Percentiles rank a stretch among this genome's conserved stretches.
These are phyloP conservation scores for Psylliodes chrysocephalus DNA, from an alignment of 2,888 invertebrate genomes.

Conservation along the genomic window DNA sequence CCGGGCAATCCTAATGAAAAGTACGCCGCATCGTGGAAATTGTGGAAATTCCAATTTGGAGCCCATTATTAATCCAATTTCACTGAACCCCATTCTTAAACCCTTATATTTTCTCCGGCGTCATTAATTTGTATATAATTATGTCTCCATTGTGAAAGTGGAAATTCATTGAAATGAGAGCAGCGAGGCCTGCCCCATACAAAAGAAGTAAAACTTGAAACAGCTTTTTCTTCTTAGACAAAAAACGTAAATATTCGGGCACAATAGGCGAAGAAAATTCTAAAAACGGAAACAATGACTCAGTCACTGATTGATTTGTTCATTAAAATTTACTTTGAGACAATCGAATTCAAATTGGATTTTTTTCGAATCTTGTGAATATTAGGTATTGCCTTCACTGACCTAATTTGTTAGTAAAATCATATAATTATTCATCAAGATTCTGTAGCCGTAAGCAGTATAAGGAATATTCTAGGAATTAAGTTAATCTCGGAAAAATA, in stretches of 20 bases:
- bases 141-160: conserved; percentile 38
- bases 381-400: too few relatives aligned
- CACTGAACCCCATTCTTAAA: conserved; percentile 28
- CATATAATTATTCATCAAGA: too few relatives aligned
- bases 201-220: conserved; percentile 34
- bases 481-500: too few relatives aligned
- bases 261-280: conserved; percentile 23
- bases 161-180: conserved; percentile 35
- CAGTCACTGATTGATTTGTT: conserved; percentile 31
- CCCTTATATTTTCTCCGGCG: conserved; percentile 28
- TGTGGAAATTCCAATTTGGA: conserved; percentile 37
- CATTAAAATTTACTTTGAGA: not conserved
- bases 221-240: conserved; percentile 23
- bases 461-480: too few relatives aligned
- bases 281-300: conserved; percentile 22
- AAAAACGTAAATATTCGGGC: conserved; percentile 22
- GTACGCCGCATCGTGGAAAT: conserved; percentile 34
- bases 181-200: conserved; percentile 1
- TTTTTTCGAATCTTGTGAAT: not conserved
- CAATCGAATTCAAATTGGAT: not conserved
- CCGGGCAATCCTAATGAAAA: conserved; percentile 35
- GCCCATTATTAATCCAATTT: conserved; percentile 38
- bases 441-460: too few relatives aligned
- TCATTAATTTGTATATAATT: conserved; percentile 43
- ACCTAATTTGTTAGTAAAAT: too few relatives aligned